Percentiles rank a stretch among this genome's conserved stretches.
Evolutionary conservation across 2,888 invertebrate species (phyloP).

Genomic region (Leucophenga maculata): DNA sequence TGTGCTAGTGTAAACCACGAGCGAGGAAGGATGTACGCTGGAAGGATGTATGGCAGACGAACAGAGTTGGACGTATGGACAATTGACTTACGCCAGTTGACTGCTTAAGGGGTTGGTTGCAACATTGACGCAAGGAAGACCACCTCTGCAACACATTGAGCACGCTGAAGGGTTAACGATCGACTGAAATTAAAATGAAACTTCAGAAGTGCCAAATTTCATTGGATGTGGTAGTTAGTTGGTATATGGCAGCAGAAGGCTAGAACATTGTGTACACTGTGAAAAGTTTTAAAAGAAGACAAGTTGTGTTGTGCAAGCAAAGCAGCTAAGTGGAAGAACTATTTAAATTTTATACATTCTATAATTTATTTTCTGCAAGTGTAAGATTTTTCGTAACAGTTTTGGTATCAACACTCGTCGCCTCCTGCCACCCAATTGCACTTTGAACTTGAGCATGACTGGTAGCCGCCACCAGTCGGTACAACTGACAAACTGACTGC

Average conservation of each 20-base stretch:
- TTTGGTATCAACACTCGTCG: background rate
- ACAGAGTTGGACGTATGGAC: too few species aligned
- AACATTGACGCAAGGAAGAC: constrained; percentile 9
- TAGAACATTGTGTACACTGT: background rate
- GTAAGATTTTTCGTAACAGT: background rate
- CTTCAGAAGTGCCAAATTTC: background rate
- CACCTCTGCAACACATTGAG: constrained; percentile 30
- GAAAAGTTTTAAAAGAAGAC: background rate
- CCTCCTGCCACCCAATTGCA: constrained; percentile 42
- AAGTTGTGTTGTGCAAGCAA: too few species aligned
- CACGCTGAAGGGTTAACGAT: constrained; percentile 62
- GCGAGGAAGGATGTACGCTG: constrained; percentile 11
- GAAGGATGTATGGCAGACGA: too few species aligned
- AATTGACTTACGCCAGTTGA: constrained; percentile 25
- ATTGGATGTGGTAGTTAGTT: background rate
- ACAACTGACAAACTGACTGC: constrained; percentile 32
- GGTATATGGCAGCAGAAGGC: too few species aligned
- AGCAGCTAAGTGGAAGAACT: too few species aligned
- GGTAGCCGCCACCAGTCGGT: constrained; percentile 49
- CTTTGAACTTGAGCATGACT: constrained; percentile 57
- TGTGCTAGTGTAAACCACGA: constrained; percentile 37
- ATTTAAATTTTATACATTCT: too few species aligned
- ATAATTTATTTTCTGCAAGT: too few species aligned
- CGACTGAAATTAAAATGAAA: constrained; percentile 61
- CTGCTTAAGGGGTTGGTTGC: constrained; percentile 18